Base-by-base conservation (phyloP, 2,797 vertebrate genomes). In the Ispidina lecontei region DNA sequence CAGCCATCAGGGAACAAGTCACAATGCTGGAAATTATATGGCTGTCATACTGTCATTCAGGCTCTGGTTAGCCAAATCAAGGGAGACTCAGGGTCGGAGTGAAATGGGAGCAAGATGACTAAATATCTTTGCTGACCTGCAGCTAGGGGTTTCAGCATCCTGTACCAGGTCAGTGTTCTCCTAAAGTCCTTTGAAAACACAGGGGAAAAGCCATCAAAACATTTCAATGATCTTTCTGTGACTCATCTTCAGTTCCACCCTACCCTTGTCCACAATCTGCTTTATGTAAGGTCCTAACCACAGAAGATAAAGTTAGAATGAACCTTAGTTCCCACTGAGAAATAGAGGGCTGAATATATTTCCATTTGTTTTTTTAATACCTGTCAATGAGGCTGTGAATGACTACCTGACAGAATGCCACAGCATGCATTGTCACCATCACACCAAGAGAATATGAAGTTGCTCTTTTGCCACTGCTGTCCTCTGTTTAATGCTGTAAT, bases 71-170 rank as follows among this genome's bases (percentile, higher is more conserved):
- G 25, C 35, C 80, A 89, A 89, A 15, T 20, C 5, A 26, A 31
- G 35, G 43, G 62, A 83, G 31, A n/a, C 22, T 65, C 23, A 23
- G 46, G 4, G 26, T 55, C 29, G 14, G 12, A 44, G 25, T 51
- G 35, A 65, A 82, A 75, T 18, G 10, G 21, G 23, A 78, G 6
- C 4, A 62, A 51, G 26, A 29, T 47, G 19, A 29, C 14, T 65
- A 58, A 82, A 22, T 64, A 25, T 35, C 41, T 89, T 68, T 91
- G 18, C 35, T 91, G 54, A 54, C 7, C n/a, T 89, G 29, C 20
- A 56, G 0, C 5, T 35, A 19, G 6, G 10, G 29, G 13, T 64
- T 76, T 93, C 51, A 23, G 4, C 1, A 0, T 71, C 67, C 49
- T 62, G 9, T 26, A 43, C 23, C 7, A 46, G 11, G 7, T 44